Conservation (phyloP, 92 coral and sea anemone genomes). For the Epizoanthus fatuus region DNA sequence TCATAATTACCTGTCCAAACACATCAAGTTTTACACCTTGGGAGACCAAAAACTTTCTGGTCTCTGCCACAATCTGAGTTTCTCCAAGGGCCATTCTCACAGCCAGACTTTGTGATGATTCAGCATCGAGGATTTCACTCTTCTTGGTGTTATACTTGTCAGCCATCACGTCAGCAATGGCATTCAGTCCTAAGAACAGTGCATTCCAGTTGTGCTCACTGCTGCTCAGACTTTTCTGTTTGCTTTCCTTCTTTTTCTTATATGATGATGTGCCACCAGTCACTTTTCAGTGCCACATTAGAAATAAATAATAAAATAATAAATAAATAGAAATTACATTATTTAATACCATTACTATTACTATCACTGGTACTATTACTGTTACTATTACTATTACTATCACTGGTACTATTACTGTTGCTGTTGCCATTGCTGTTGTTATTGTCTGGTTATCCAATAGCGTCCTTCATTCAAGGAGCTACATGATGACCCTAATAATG, state of each 20-base stretch:
- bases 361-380: too few species aligned
- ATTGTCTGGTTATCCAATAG: too few species aligned
- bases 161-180: conserved; percentile 99
- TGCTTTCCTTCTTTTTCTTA: conserved; percentile 87
- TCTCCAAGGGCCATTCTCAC: conserved; percentile 99
- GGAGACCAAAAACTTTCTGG: conserved; percentile 88
- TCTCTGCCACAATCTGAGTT: conserved; percentile 98
- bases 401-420: too few species aligned
- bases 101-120: conserved; percentile 93
- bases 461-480: too few species aligned
- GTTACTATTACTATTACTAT: too few species aligned
- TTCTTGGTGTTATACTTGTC: conserved; percentile 94
- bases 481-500: too few species aligned
- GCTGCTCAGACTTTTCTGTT: conserved; percentile 79
- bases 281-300: neutral
- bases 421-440: too few species aligned
- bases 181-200: conserved; percentile 92
- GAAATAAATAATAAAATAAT: neutral
- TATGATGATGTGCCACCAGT: conserved; percentile 57
- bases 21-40: conserved; percentile 97
- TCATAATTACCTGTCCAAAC: conserved; percentile 90
- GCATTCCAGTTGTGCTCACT: conserved; percentile 98
- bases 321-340: neutral
- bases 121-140: conserved; percentile 88
- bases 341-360: neutral